Evolutionary conservation across 2,113 vertebrate species (phyloP).

Genomic region (Hyla sarda): DNA sequence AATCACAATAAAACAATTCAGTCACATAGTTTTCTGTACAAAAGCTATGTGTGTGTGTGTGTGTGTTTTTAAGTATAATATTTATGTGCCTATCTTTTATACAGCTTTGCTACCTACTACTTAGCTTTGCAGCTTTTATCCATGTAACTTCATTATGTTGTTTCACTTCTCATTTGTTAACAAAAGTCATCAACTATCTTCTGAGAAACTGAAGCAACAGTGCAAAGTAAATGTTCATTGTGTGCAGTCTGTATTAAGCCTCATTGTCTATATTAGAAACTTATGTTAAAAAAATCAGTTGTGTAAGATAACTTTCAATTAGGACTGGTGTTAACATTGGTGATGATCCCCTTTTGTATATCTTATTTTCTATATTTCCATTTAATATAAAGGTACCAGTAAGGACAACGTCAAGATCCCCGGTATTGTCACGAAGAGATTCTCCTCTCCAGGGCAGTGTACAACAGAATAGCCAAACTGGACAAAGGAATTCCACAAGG

Average conservation of each 20-base stretch:
- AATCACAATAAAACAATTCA: neutral
- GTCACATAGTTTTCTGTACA: neutral
- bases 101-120: neutral
- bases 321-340: neutral
- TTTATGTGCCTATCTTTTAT: neutral
- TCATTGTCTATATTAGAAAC: neutral
- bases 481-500: slow-evolving; percentile 87
- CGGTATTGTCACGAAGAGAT: slow-evolving; percentile 89
- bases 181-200: neutral
- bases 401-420: slow-evolving; percentile 93
- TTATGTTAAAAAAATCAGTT: neutral
- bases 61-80: neutral
- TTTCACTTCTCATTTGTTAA: neutral
- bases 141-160: slow-evolving; percentile 44
- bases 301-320: neutral
- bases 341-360: no score
- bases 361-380: neutral
- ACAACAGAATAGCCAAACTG: slow-evolving; percentile 79
- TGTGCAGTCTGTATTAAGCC: neutral
- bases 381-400: slow-evolving; percentile 79
- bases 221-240: slow-evolving; percentile 1
- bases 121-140: neutral
- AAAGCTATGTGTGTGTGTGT: neutral
- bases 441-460: slow-evolving; percentile 86
- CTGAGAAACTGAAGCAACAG: neutral